phyloP scores from a whole-genome alignment of 2,797 vertebrate species.

The Oryzias sinensis region DNA sequence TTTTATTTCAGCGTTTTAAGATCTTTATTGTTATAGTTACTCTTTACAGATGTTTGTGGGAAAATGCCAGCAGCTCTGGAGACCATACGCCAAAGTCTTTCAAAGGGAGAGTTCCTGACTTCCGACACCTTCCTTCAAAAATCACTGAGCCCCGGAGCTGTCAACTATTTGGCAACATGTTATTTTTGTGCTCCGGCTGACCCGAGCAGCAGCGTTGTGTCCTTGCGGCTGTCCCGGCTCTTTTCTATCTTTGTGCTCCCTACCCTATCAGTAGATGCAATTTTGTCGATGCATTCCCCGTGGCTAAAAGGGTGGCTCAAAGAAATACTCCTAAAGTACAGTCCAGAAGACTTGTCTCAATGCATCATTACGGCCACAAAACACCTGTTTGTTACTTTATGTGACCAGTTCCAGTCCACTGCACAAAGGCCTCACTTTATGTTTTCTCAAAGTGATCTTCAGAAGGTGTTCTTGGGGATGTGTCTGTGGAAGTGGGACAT shows the following conservation, averaged over 20 bases:
- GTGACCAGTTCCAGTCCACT: constrained; percentile 61
- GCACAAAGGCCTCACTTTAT: constrained; percentile 63
- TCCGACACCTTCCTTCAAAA: constrained; percentile 64
- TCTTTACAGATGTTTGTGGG: constrained; percentile 70
- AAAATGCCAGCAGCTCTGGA: constrained; percentile 77
- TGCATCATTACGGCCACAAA: constrained; percentile 80
- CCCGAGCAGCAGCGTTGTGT: constrained; percentile 50
- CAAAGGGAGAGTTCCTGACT: constrained; percentile 66
- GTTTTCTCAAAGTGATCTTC: constrained; percentile 81
- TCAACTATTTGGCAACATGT: constrained; percentile 79
- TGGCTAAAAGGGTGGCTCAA: constrained; percentile 78
- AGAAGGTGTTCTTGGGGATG: constrained; percentile 82
- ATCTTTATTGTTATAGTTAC: constrained; percentile 8
- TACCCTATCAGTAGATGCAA: constrained; percentile 54
- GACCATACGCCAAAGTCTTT: constrained; percentile 81
- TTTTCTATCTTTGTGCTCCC: constrained; percentile 82
- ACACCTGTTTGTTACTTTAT: constrained; percentile 68
- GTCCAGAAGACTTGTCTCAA: constrained; percentile 54
- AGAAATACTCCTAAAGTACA: constrained; percentile 54
- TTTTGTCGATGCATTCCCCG: constrained; percentile 77
- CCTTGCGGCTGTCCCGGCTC: constrained; percentile 78
- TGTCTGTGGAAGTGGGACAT: constrained; percentile 64
- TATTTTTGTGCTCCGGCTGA: constrained; percentile 53
- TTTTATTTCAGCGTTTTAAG: neutral
- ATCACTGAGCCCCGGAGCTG: constrained; percentile 45